phyloP scores from a whole-genome alignment of 2,888 invertebrate genomes.

The Tinea pellionella region DNA sequence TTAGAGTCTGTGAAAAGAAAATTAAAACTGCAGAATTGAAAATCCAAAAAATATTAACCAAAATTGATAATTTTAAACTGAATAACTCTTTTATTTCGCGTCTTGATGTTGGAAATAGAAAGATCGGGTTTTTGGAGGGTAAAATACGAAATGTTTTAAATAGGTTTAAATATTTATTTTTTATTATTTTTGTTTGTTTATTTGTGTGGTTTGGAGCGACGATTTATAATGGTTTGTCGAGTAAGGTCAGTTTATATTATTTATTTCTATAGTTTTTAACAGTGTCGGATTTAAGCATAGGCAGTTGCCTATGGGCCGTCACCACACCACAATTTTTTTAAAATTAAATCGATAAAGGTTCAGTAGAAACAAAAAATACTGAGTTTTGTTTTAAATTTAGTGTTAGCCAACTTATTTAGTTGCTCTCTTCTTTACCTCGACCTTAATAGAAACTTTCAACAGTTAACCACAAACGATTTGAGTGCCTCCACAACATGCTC shows the following conservation, averaged over 20 bases:
- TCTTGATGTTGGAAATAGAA: constrained; percentile 25
- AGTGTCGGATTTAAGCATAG: too few relatives aligned
- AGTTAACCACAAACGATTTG: too few relatives aligned
- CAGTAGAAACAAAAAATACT: too few relatives aligned
- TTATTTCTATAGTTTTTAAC: too few relatives aligned
- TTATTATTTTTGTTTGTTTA: constrained; percentile 18
- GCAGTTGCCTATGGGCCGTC: too few relatives aligned
- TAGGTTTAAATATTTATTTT: constrained; percentile 12
- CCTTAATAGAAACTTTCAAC: too few relatives aligned
- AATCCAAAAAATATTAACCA: constrained; percentile 42
- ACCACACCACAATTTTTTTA: too few relatives aligned
- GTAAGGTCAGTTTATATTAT: constrained; percentile 20
- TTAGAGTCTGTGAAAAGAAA: constrained; percentile 39
- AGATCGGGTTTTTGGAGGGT: neutral
- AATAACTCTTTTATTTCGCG: constrained; percentile 31
- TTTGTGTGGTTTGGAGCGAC: constrained; percentile 24
- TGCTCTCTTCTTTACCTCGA: too few relatives aligned
- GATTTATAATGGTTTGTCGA: constrained; percentile 27
- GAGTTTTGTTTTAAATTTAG: too few relatives aligned
- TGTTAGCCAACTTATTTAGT: too few relatives aligned
- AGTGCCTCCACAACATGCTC: too few relatives aligned
- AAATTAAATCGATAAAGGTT: too few relatives aligned
- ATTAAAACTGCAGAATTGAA: constrained; percentile 45
- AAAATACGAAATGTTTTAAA: neutral
- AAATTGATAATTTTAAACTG: constrained; percentile 42